Conservation (phyloP, 2,797 vertebrate genomes). For the Remorina albescens region DNA sequence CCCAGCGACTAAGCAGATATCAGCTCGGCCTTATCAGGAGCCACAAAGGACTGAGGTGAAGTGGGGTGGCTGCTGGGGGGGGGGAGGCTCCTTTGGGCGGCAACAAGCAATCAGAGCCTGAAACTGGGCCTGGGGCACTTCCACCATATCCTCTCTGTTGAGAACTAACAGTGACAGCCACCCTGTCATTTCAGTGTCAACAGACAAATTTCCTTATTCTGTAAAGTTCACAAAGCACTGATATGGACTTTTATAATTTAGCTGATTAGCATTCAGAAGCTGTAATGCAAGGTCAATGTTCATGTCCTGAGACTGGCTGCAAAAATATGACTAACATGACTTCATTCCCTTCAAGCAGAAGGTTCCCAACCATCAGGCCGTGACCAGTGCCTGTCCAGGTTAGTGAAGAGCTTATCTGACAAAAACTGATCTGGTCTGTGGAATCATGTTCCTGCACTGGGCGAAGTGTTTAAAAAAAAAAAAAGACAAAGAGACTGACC, state of each 20-base stretch:
- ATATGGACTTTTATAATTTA: constrained; percentile 23
- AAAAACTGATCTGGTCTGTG: no score
- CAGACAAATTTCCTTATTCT: constrained; percentile 16
- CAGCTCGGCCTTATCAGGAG: constrained; percentile 57
- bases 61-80: constrained; percentile 22
- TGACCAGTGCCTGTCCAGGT: no score
- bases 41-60: constrained; percentile 61
- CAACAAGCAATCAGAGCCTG: constrained; percentile 48
- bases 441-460: no score
- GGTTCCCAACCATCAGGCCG: no score
- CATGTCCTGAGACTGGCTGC: neutral
- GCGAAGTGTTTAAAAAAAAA: no score
- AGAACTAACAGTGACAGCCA: constrained; percentile 3
- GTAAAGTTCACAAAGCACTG: constrained; percentile 1
- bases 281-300: constrained; percentile 8
- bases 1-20: constrained; percentile 39
- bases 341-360: no score
- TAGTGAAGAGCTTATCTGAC: no score
- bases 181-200: constrained; percentile 22
- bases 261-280: constrained; percentile 11
- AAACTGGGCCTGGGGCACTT: constrained; percentile 30
- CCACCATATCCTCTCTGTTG: constrained; percentile 5
- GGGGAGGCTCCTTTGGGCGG: constrained; percentile 23
- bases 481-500: no score
- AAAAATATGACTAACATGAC: neutral